Base-by-base conservation (phyloP, 2,113 vertebrate species). In the Origma solitaria region DNA sequence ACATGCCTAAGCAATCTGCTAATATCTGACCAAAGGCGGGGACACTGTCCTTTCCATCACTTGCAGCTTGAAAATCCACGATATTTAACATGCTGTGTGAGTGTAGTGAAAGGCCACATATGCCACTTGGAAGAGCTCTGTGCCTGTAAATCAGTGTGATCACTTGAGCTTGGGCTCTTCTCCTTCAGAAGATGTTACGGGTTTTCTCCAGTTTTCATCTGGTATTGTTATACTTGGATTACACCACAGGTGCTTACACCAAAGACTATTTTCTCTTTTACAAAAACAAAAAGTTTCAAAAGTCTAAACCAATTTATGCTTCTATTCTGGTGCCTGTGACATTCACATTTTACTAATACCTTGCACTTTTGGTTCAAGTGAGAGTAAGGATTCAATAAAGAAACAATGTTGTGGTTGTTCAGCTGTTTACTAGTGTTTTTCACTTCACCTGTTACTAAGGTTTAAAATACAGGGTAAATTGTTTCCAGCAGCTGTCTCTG, bases 61-160 rank as follows among this genome's bases (percentile, higher is more conserved):
- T 45, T 70, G 53, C 45, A 76, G 82, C 78, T 92, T 71, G 45
- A 51, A 84, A 86, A 30, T 65, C 35, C 23, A 23, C 25, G 2
- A 0, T 24, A 17, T 60, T 71, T 68, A 76, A 33, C 23, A 6
- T 57, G 31, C n/a, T 60, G 1, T 28, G 7, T 33, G 21, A 68
- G 20, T 57, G 20, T 70, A 68, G 15, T 38, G 35, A 31, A 84
- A 68, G 44, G 35, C 23, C 30, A 6, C 0, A 0, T 58, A 5
- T 30, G 60, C 58, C 7, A 1, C 27, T 38, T 33, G 33, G 28
- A 72, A 82, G 30, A 65, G 62, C 16, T 76, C 66, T 0, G 0
- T 83, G 50, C 12, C 14, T 40, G 25, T 68, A 47, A 38, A 60
- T 82, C 4, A 2, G 30, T 13, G 35, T 73, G 50, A 65, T 81